Evolutionary conservation across 2,888 invertebrate species (phyloP), one percentile per base, ranked within the genome.

Genomic region (Ochlodes sylvanus): DNA sequence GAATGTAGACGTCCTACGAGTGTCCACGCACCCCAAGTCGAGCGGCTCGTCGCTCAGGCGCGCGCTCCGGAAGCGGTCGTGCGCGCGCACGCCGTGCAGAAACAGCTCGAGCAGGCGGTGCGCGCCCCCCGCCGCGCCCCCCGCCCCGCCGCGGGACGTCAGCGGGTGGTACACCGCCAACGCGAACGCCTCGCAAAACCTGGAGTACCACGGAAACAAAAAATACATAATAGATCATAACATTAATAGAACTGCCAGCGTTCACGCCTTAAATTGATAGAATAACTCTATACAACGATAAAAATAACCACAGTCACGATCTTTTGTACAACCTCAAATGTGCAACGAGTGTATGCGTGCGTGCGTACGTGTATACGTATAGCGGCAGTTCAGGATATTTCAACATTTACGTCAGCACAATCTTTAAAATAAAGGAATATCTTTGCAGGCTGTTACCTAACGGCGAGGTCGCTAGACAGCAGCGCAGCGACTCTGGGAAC

Each of bases 121-220:
- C 58, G 75, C 63, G 44, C 68, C 7, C 2, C 17, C 15, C 14
- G 14, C 5, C 44, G 27, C 27, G 27, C 27, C 17, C 0, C 50
- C 19, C 17, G 50, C 50, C 50, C 7, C 54, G 42, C 21, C 12
- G 38, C 63, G 14, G 69, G 38, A n/a, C 47, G 56, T 55, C 55
- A 55, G 5, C 0, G 82, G 79, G 0, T 79, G 62, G 60, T 77
- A 75, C 7, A 82, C 52, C 0, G 75, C 65, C 34, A 86, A 42
- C 2, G 77, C 71, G 72, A 85, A 79, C 21, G 80, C 75, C 69
- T 87, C 87, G 7, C 77, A 77, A 21, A 86, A 77, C 68, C 88
- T 88, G 75, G 73, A 7, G 12, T 0, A 12, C 12, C 1, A 2
- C 3, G 12, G 9, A 2, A 38, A 10, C 38, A 12, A 38, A 10